Evolutionary conservation across 2,888 invertebrate species (phyloP).

Genomic region (Abrostola tripartita): DNA sequence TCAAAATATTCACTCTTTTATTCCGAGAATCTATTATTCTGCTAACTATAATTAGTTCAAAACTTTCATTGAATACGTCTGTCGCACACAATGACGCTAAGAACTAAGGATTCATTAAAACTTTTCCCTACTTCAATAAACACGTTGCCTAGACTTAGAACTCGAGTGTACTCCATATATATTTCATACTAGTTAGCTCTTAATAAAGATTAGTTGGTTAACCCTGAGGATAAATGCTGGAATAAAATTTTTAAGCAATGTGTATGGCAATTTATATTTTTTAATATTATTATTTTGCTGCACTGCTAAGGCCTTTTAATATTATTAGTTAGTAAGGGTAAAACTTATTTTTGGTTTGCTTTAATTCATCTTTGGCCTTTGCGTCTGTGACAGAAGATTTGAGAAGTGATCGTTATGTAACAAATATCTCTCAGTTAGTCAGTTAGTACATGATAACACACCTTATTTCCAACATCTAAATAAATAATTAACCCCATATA

Average conservation of each 20-base stretch:
- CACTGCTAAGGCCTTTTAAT: no score
- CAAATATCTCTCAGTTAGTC: no score
- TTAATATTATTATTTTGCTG: no score
- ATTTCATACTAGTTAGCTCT: conserved; percentile 29
- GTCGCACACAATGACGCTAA: conserved; percentile 24
- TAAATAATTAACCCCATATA: conserved; percentile 6
- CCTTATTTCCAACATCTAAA: neutral
- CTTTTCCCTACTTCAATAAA: conserved; percentile 44
- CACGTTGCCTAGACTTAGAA: conserved; percentile 31
- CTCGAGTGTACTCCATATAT: conserved; percentile 21
- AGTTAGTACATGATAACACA: neutral
- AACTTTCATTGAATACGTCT: conserved; percentile 34
- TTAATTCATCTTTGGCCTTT: no score
- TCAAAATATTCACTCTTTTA: neutral
- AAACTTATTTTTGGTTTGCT: no score
- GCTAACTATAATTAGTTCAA: conserved; percentile 21
- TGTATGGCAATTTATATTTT: no score
- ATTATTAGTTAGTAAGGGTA: no score
- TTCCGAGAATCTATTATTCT: neutral
- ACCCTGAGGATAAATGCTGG: no score
- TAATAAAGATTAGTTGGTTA: conserved; percentile 12
- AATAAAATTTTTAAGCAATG: no score
- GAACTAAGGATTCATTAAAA: conserved; percentile 51
- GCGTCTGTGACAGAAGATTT: no score
- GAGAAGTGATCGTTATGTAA: no score